Evolutionary conservation across 2,888 invertebrate species (phyloP).

Genomic region (Polyommatus iphigenia): DNA sequence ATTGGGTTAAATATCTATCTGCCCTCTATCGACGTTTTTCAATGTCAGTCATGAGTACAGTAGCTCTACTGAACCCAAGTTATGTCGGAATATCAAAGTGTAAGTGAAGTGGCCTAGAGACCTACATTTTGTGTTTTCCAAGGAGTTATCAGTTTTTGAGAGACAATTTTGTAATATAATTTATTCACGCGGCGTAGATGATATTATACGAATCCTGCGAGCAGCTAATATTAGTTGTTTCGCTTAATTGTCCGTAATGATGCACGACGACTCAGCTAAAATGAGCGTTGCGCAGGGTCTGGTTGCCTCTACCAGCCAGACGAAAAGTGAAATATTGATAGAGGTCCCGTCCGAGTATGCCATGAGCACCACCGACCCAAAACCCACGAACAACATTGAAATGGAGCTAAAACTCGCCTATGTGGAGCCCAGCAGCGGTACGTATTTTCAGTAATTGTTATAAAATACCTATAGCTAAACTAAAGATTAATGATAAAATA

Average conservation of each 20-base stretch:
- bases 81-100: constrained; percentile 88
- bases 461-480: not conserved
- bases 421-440: constrained; percentile 81
- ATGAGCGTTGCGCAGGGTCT: constrained; percentile 84
- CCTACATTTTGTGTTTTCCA: constrained; percentile 85
- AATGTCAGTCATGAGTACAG: constrained; percentile 83
- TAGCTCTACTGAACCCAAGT: constrained; percentile 85
- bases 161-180: constrained; percentile 82
- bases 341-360: constrained; percentile 72
- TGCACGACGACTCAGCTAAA: constrained; percentile 85
- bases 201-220: constrained; percentile 55
- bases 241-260: constrained; percentile 73
- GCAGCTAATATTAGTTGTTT: constrained; percentile 61
- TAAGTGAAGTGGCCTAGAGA: constrained; percentile 94
- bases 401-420: constrained; percentile 83
- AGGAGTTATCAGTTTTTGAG: constrained; percentile 60
- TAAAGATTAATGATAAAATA: not conserved
- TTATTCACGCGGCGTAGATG: constrained; percentile 67
- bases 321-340: constrained; percentile 68
- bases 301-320: constrained; percentile 82
- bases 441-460: constrained; percentile 48
- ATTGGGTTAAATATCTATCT: constrained; percentile 73
- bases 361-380: constrained; percentile 68
- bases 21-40: constrained; percentile 80
- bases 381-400: constrained; percentile 74